A percentile compares a stretch with the other conserved stretches of the same genome.
These are phyloP conservation scores for Ectemnius lituratus DNA, from an alignment of 2,888 invertebrate species.

Conservation along the genomic window DNA sequence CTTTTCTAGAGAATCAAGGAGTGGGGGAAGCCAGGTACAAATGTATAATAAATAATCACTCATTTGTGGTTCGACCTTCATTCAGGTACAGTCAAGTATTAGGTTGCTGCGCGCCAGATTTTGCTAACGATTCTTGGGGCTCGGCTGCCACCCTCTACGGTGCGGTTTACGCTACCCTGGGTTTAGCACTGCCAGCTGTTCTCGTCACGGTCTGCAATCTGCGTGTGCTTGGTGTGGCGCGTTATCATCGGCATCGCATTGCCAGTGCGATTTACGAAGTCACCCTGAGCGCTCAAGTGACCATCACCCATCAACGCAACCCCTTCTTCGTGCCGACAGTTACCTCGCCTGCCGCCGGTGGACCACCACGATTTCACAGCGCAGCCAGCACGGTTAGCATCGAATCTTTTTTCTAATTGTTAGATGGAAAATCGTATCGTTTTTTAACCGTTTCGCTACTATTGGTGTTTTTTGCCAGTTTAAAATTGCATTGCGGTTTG, in stretches of 20 bases:
- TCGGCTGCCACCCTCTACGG: conserved; percentile 83
- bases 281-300: conserved; percentile 90
- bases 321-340: conserved; percentile 87
- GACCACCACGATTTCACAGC: conserved; percentile 72
- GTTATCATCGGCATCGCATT: conserved; percentile 89
- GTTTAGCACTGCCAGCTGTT: conserved; percentile 83
- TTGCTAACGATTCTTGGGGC: conserved; percentile 79
- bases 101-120: conserved; percentile 84
- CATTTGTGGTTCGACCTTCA: background rate
- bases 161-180: conserved; percentile 82
- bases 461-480: too few relatives aligned
- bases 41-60: background rate
- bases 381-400: conserved; percentile 72
- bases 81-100: conserved; percentile 79
- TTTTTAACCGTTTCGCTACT: background rate
- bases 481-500: too few relatives aligned
- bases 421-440: background rate
- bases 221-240: conserved; percentile 81
- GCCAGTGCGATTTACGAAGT: conserved; percentile 92
- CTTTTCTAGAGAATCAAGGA: too few relatives aligned
- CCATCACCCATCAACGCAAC: conserved; percentile 89
- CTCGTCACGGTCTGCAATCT: conserved; percentile 86
- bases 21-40: too few relatives aligned
- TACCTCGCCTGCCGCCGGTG: conserved; percentile 80
- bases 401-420: background rate